Evolutionary conservation across 64 coral and sea anemone species (phyloP).

Genomic region (Stichodactyla mertensii): DNA sequence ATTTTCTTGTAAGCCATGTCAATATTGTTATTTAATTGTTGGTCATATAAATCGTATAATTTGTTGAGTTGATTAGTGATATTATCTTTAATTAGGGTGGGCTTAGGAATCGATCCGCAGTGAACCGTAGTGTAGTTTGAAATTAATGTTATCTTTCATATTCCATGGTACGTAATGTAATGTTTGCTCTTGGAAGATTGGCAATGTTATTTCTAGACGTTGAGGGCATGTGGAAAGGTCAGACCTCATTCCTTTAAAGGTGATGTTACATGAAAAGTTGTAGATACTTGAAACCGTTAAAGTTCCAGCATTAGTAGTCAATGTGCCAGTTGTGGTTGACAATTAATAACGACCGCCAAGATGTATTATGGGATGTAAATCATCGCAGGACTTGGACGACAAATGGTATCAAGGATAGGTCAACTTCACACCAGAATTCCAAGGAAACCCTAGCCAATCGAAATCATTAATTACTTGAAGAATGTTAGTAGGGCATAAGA

Average conservation of each 20-base stretch:
- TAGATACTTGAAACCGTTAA: slow-evolving; percentile 18
- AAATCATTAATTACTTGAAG: slow-evolving; percentile 2
- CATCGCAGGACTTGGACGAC: background rate
- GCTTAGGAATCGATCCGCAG: background rate
- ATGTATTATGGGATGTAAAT: background rate
- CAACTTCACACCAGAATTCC: background rate
- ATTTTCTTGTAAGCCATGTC: background rate
- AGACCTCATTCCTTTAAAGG: slow-evolving; percentile 26
- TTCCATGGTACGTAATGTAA: slow-evolving; percentile 12
- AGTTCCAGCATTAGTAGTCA: background rate
- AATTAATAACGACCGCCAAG: slow-evolving; percentile 44
- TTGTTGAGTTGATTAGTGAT: too few species aligned
- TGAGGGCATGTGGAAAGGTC: background rate
- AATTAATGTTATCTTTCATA: background rate
- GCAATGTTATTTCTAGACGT: slow-evolving; percentile 19
- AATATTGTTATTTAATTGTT: too few species aligned
- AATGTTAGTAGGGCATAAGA: slow-evolving; percentile 19
- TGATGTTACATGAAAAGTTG: slow-evolving; percentile 43
- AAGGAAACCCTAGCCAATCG: slow-evolving; percentile 28
- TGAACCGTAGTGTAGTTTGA: background rate
- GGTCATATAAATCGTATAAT: too few species aligned
- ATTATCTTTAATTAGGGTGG: background rate
- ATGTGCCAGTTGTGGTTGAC: slow-evolving; percentile 34
- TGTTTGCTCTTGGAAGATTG: slow-evolving; percentile 10
- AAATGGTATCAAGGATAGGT: slow-evolving; percentile 19